Evolutionary conservation across 2,113 vertebrate species (phyloP).

Genomic region (Podilymbus podiceps): DNA sequence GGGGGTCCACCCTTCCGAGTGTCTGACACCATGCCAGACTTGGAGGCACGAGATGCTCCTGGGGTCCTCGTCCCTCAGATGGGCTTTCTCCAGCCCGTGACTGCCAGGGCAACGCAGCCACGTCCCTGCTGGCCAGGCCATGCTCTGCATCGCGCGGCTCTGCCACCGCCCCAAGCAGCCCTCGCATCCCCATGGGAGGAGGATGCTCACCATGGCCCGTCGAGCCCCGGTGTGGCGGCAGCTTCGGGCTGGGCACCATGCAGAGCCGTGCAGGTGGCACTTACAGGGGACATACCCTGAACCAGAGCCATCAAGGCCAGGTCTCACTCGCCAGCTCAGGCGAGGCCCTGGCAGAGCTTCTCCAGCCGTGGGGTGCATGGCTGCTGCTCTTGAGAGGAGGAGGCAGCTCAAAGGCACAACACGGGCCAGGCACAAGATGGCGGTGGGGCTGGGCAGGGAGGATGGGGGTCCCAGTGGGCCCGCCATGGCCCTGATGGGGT

Average conservation of each 20-base stretch:
- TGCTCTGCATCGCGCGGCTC: background rate
- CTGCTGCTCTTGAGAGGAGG: background rate
- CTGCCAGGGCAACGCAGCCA: background rate
- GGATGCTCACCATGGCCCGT: fast-evolving
- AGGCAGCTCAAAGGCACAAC: background rate
- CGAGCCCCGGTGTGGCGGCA: background rate
- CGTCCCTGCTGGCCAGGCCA: background rate
- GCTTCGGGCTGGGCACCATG: background rate
- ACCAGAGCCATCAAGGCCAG: background rate
- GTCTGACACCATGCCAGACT: fast-evolving
- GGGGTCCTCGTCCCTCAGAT: fast-evolving
- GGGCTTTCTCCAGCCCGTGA: background rate
- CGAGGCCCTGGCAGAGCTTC: background rate
- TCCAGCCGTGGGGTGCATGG: fast-evolving
- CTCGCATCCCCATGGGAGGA: background rate
- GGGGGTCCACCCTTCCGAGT: background rate
- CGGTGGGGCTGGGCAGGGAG: background rate
- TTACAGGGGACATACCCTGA: background rate
- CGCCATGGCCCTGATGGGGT: background rate
- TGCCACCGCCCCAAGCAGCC: background rate
- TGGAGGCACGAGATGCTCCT: fast-evolving
- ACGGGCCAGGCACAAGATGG: background rate
- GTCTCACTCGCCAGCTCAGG: fast-evolving
- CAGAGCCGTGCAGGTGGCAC: background rate
- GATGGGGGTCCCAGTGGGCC: fast-evolving